Base-by-base conservation (phyloP, 2,797 vertebrate genomes). In the Enoplosus armatus region DNA sequence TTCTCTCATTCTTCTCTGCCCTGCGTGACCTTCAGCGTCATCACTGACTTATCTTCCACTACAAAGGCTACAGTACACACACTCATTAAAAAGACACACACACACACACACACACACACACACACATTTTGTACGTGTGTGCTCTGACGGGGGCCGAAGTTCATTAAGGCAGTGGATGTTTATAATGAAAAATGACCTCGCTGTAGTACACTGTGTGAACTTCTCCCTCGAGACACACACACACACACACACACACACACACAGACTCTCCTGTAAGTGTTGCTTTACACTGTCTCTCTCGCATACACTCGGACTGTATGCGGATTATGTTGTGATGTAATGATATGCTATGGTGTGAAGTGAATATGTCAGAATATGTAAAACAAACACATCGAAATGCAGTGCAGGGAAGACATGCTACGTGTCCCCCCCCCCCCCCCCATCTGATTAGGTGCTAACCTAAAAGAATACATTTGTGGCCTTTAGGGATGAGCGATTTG, bases 21-120 rank as follows among this genome's bases (percentile, higher is more conserved):
- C 91, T 72, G 84, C 78, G 78, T 93, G 93, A 96, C 95, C 94
- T 95, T 95, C 92, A 93, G 85, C 85, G 89, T 87, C 88, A 85
- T 90, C 92, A 89, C 92, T 63, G 80, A 93, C 91, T 93, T 94
- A 94, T 93, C 93, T 88, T 77, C 83, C 79, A 80, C 75, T 89
- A 88, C 87, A 90, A 92, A 92, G 86, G 72, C 83, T 74, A 78
- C 70, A 48, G 74, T 68, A 48, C 84, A 81, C 85, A 80, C 79
- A 64, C 85, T 76, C 89, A 91, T 85, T 85, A 87, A 88, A 85
- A 77, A 74, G 26, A 75, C 64, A 41, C 55, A 53, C 85, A 53
- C 29, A n/a, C 10, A 29, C 43, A 31, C 54, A 55, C 60, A 60
- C 53, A 70, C 33, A 54, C 31, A 22, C 11, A 31, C 33, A 37